A percentile compares a stretch with the other conserved stretches of the same genome.
These are phyloP conservation scores for Sebastiscus tertius DNA, from an alignment of 2,797 vertebrate genomes.

Conservation along the genomic window DNA sequence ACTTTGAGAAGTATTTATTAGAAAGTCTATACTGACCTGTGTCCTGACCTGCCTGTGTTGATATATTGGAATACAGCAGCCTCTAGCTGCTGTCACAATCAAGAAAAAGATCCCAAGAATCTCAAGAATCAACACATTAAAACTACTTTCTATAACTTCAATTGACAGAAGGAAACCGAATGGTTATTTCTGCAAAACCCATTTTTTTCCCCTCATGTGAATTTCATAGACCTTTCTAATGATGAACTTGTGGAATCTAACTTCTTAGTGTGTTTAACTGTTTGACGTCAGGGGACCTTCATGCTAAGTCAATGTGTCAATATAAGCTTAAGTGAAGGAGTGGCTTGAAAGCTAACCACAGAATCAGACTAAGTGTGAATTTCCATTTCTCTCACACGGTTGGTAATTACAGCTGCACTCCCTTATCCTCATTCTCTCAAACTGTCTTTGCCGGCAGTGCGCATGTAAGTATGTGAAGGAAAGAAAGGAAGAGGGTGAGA, in stretches of 20 bases:
- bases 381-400: conserved; percentile 73
- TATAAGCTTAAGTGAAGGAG: conserved; percentile 67
- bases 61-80: conserved; percentile 10
- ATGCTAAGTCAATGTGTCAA: conserved; percentile 68
- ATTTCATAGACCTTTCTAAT: conserved; percentile 25
- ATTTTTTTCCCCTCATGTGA: background rate
- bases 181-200: background rate
- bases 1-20: conserved; percentile 10
- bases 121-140: conserved; percentile 2
- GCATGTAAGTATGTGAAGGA: conserved; percentile 47
- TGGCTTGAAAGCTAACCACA: conserved; percentile 65
- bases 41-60: background rate
- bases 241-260: conserved; percentile 36
- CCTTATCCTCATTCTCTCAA: conserved; percentile 59
- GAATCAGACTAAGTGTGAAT: conserved; percentile 73
- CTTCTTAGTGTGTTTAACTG: conserved; percentile 49
- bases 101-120: conserved; percentile 24
- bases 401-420: conserved; percentile 74
- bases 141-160: background rate
- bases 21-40: background rate
- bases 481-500: conserved; percentile 16
- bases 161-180: background rate
- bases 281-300: conserved; percentile 50
- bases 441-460: conserved; percentile 49
- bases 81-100: background rate